Percentiles rank a stretch among this genome's conserved stretches.
Conservation (phyloP, 2,113 vertebrate genomes). For the Dromas ardeola region DNA sequence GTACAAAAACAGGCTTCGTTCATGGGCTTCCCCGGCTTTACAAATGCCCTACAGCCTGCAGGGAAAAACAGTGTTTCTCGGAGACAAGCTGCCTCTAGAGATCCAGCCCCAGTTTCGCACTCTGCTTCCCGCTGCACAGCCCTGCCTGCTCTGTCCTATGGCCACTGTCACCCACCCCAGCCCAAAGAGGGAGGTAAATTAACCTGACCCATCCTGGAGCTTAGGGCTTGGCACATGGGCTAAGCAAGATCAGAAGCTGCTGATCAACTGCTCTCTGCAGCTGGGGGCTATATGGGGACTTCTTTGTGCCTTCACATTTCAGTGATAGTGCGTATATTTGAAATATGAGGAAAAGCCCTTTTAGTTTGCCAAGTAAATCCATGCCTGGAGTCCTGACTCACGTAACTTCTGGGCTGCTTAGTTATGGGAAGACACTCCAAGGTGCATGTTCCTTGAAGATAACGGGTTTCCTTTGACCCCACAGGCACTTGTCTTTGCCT, state of each 20-base stretch:
- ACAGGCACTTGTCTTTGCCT: slow-evolving; percentile 16
- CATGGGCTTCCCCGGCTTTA: background rate
- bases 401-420: slow-evolving; percentile 14
- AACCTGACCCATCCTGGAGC: background rate
- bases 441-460: slow-evolving; percentile 22
- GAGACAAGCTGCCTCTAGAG: background rate
- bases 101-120: background rate
- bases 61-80: background rate
- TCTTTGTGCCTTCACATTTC: background rate
- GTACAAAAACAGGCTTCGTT: background rate
- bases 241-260: background rate
- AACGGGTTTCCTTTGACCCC: background rate
- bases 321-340: background rate
- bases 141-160: background rate
- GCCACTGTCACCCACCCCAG: background rate
- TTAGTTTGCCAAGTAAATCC: slow-evolving; percentile 26
- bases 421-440: background rate
- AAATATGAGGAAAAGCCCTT: background rate
- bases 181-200: background rate
- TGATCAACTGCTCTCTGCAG: background rate
- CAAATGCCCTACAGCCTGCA: background rate
- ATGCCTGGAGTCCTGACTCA: background rate
- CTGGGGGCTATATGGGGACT: background rate
- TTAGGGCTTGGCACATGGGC: background rate
- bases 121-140: background rate